Evolutionary conservation across 2,888 invertebrate species (phyloP), one percentile per base, ranked within the genome.

Genomic region (Amphipoea oculea): DNA sequence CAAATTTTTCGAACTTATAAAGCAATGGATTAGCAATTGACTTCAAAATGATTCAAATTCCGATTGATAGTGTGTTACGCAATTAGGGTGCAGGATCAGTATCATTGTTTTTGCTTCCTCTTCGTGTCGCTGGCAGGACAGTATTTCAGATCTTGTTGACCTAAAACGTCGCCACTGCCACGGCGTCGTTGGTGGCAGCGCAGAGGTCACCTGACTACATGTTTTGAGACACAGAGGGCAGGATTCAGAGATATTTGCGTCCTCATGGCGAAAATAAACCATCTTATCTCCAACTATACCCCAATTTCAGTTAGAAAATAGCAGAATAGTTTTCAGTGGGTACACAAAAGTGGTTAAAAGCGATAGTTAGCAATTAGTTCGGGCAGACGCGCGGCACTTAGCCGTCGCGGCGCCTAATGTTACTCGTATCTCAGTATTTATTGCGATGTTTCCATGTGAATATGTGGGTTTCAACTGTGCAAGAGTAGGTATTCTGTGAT

Each of bases 321-420:
- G 72, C 65, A 54, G n/a, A 48, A 60, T n/a, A 70, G 67, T 73
- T 73, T 68, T 5, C 69, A 68, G 68, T 66, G 29, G 23, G 40
- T 2, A 23, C 23, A 72, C 63, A 83, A 51, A 74, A 76, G 66
- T 63, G 76, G 70, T 68, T 86, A 69, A 69, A 79, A 84, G 73
- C 67, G 65, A 76, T 83, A 83, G 85, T 86, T 74, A 76, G 82
- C 81, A 89, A 88, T 87, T 87, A 89, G 83, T 29, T 1, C 79
- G 69, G 68, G 74, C 63, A 81, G 81, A 86, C 83, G 81, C 45
- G 60, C 57, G 73, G 89, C 91, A 89, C 92, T 92, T 90, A 92
- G 90, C 86, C 88, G 73, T 79, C 80, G 84, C 85, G 89, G 88
- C 90, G 91, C 86, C 89, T 86, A 78, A 79, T 79, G 87, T 67